Conservation (phyloP, 1,140 invertebrate genomes). For the Laupala kohalensis region DNA sequence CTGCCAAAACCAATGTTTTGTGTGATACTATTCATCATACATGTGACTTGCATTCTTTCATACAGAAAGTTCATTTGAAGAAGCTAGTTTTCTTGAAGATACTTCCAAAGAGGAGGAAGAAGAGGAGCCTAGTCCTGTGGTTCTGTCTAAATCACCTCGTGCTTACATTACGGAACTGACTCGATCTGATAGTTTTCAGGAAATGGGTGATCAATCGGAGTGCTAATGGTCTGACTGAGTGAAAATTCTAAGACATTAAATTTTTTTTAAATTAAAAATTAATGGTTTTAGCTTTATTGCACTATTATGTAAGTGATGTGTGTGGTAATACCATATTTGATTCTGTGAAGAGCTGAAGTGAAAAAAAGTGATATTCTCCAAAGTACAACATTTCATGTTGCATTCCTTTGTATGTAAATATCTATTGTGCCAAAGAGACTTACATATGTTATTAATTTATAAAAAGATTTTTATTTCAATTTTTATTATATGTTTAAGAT, state of each 20-base stretch:
- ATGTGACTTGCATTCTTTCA: not conserved
- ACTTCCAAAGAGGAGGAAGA: not conserved
- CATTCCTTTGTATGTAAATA: too few species aligned
- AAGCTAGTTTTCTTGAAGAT: slow-evolving; percentile 8
- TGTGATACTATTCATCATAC: not conserved
- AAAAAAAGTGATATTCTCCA: too few species aligned
- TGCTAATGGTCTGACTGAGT: not conserved
- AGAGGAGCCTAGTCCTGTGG: not conserved
- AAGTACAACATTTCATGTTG: too few species aligned
- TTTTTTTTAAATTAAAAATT: not conserved
- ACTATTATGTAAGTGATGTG: too few species aligned
- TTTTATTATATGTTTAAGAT: too few species aligned
- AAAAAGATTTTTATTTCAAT: too few species aligned
- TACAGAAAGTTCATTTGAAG: slow-evolving; percentile 12
- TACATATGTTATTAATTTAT: too few species aligned
- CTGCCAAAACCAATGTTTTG: too few species aligned
- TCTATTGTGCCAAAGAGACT: too few species aligned
- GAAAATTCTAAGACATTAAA: not conserved
- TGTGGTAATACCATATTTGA: too few species aligned
- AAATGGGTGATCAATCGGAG: not conserved
- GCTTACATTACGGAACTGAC: slow-evolving; percentile 4
- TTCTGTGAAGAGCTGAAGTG: too few species aligned
- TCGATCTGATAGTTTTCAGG: slow-evolving; percentile 2
- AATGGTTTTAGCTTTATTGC: too few species aligned
- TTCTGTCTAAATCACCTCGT: not conserved